These are phyloP conservation scores for Microdon myrmicae DNA, from an alignment of 2,888 invertebrate genomes.

Conservation along the genomic window DNA sequence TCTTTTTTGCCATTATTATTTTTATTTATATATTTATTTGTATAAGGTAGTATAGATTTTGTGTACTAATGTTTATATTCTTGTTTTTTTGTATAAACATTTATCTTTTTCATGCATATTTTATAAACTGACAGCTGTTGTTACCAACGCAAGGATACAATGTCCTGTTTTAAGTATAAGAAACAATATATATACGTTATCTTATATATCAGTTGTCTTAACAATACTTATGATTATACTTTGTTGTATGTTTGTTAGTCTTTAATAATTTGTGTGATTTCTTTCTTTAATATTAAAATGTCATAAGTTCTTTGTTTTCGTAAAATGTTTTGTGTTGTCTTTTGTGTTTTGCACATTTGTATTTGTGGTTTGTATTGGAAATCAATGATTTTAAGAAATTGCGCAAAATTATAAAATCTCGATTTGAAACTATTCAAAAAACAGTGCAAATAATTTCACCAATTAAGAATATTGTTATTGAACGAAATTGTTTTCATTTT, in stretches of 20 bases:
- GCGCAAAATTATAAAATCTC: slow-evolving; percentile 2
- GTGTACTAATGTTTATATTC: slow-evolving; percentile 28
- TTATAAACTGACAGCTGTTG: too few relatives aligned
- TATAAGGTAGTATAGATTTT: slow-evolving; percentile 13
- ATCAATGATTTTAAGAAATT: slow-evolving; percentile 42
- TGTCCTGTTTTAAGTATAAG: too few relatives aligned
- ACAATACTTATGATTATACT: slow-evolving; percentile 31
- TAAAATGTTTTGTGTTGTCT: slow-evolving; percentile 31
- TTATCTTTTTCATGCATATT: too few relatives aligned
- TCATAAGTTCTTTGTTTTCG: slow-evolving; percentile 37
- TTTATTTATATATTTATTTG: slow-evolving; percentile 29
- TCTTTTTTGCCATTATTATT: slow-evolving; percentile 20
- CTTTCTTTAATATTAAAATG: slow-evolving; percentile 17
- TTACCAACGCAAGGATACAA: too few relatives aligned
- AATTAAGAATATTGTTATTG: too few relatives aligned
- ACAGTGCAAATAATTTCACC: slow-evolving; percentile 44
- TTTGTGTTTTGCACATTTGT: slow-evolving; percentile 25
- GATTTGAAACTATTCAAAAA: slow-evolving; percentile 5
- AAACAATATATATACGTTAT: slow-evolving; percentile 15
- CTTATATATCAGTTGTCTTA: slow-evolving; percentile 31
- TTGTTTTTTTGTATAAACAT: slow-evolving; percentile 40
- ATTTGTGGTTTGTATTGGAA: slow-evolving; percentile 24
- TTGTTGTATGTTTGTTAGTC: slow-evolving; percentile 25
- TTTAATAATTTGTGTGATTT: slow-evolving; percentile 41
- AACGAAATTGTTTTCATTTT: too few relatives aligned